Evolutionary conservation across 2,888 invertebrate species (phyloP).

Genomic region (Synergus laeviventris): DNA sequence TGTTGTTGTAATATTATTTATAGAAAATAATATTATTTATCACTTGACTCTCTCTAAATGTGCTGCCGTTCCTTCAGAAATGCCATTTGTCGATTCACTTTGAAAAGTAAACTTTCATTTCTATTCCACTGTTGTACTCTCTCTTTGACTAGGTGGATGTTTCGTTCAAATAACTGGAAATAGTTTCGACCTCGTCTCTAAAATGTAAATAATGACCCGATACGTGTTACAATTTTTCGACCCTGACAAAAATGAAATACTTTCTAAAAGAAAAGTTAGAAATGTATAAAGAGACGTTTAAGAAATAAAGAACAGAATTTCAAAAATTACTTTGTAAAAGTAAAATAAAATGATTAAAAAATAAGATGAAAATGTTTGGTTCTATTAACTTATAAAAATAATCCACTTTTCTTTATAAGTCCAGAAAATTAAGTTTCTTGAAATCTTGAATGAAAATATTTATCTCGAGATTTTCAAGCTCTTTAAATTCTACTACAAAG

Average conservation of each 20-base stretch:
- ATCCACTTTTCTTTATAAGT: neutral
- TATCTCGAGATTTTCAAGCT: conserved; percentile 11
- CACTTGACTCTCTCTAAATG: too few species aligned
- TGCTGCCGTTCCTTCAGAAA: neutral
- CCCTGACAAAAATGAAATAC: neutral
- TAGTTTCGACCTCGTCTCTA: conserved; percentile 23
- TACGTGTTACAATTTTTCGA: conserved; percentile 25
- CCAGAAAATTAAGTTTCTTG: conserved; percentile 17
- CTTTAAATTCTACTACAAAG: neutral
- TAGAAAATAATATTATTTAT: too few species aligned
- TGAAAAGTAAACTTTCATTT: conserved; percentile 27
- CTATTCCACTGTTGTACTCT: neutral
- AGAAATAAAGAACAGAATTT: too few species aligned
- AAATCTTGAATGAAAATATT: conserved; percentile 15
- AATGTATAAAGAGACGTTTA: neutral
- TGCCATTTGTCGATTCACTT: neutral
- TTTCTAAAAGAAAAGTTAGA: neutral
- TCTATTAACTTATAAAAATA: too few species aligned
- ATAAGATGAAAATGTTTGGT: too few species aligned
- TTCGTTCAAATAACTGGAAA: conserved; percentile 9
- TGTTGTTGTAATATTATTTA: too few species aligned
- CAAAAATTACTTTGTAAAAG: neutral
- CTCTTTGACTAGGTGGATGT: neutral
- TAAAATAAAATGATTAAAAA: neutral
- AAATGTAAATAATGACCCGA: conserved; percentile 34